Evolutionary conservation across 2,113 vertebrate species (phyloP), one percentile per base, ranked within the genome.

Genomic region (Brachyhypopomus gauderio): DNA sequence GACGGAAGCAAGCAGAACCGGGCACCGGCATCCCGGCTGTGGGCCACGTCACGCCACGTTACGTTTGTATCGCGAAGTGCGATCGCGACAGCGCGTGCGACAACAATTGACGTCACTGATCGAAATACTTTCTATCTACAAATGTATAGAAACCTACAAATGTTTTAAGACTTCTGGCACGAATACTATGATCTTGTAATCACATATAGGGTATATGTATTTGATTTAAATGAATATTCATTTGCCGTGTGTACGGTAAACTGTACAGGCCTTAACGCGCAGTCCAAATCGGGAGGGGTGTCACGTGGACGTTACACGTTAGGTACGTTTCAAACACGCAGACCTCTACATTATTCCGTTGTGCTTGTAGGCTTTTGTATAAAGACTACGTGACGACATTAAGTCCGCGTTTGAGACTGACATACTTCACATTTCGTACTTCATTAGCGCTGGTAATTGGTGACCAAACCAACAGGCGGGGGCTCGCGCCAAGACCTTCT

Each of bases 391-490:
- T 48, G 19, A 36, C 34, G 5, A 22, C 34, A 1, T 41, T 23
- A 36, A 22, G 52, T 45, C 62, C 69, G 5, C 16, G 48, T 11
- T 11, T 55, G 7, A 59, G n/a, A 23, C 63, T 63, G 66, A 48
- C 80, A 62, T 56, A 64, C 56, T 30, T 67, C 66, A 81, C 4
- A 70, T 74, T 30, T 23, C 62, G 60, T 75, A 60, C 75, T 75
- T 71, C 56, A 14, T 63, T 62, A 27, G 56, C 25, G 41, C 75
- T 78, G 58, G 23, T 79, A 75, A 83, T 74, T 78, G 71, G 34
- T 70, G 72, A 84, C 78, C 73, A 55, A 77, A 81, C 23, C 55
- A 81, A 85, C 27, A 75, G 71, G 1, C 17, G 27, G 25, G 63
- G 27, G 64, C 45, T 16, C 0, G 67, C 58, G 56, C 45, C 41